phyloP scores from a whole-genome alignment of 2,888 invertebrate genomes.

The Drosophila infuscata region DNA sequence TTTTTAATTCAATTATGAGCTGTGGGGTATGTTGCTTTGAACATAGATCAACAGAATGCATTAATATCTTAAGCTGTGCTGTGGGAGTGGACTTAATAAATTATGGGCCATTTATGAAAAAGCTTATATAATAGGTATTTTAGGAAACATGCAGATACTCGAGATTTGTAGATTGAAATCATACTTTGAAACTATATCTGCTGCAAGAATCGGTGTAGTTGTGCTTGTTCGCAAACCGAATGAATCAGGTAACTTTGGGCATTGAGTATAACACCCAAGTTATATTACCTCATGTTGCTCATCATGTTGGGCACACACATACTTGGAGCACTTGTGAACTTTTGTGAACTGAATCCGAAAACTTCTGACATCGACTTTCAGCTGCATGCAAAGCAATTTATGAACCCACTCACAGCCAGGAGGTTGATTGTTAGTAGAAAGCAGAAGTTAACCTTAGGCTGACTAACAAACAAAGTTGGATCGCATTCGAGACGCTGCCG shows the following conservation, averaged over 20 bases:
- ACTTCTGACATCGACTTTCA: conserved; percentile 41
- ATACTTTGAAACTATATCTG: not conserved
- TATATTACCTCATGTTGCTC: conserved; percentile 43
- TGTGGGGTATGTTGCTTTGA: conserved; percentile 13
- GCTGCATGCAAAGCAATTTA: conserved; percentile 62
- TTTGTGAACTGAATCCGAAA: conserved; percentile 43
- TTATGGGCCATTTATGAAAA: not conserved
- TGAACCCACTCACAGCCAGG: conserved; percentile 40
- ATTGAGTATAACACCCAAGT: conserved; percentile 40
- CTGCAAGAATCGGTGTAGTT: conserved; percentile 6
- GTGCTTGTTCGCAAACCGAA: conserved; percentile 1
- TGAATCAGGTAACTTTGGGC: conserved; percentile 28
- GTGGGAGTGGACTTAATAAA: conserved; percentile 7
- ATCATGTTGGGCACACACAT: conserved; percentile 40
- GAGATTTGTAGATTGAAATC: not conserved
- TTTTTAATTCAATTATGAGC: conserved; percentile 28
- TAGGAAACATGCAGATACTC: not conserved
- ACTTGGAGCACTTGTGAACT: conserved; percentile 32
- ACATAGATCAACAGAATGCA: not conserved
- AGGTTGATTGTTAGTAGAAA: conserved; percentile 19
- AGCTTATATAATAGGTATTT: not conserved
- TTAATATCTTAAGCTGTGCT: conserved; percentile 2
- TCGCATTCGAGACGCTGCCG: conserved; percentile 15
- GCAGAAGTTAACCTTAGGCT: conserved; percentile 38
- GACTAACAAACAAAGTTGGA: conserved; percentile 26